These are phyloP conservation scores for Casuarius casuarius DNA, from an alignment of 2,113 vertebrate genomes.

Conservation along the genomic window DNA sequence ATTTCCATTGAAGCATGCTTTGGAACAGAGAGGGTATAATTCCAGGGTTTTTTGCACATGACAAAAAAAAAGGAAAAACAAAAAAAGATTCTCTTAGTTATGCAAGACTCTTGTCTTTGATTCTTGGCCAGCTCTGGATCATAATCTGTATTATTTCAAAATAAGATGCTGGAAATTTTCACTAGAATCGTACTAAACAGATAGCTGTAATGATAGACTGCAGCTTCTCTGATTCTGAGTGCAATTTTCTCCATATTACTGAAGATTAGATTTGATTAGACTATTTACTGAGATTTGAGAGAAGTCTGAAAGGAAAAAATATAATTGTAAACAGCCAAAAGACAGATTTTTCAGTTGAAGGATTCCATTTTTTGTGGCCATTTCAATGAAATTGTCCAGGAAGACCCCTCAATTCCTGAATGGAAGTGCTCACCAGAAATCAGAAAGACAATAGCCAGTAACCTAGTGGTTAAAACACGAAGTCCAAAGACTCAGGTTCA, in stretches of 20 bases:
- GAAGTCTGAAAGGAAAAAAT: background rate
- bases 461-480: background rate
- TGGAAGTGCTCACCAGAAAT: background rate
- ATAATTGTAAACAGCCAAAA: background rate
- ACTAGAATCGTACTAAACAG: conserved; percentile 3
- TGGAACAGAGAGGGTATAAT: background rate
- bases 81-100: background rate
- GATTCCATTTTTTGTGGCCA: background rate
- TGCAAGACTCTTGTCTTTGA: background rate
- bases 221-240: background rate
- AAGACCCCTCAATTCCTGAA: background rate
- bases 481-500: background rate
- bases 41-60: rapidly evolving
- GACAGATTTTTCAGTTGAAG: background rate
- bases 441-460: background rate
- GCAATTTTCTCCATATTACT: background rate
- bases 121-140: conserved; percentile 17
- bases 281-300: background rate
- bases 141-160: conserved; percentile 36
- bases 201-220: background rate
- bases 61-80: background rate
- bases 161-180: conserved; percentile 29
- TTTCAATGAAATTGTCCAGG: background rate
- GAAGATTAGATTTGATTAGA: background rate
- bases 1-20: background rate